Evolutionary conservation across 2,888 invertebrate genomes (phyloP).

Genomic region (Bembecia ichneumoniformis): DNA sequence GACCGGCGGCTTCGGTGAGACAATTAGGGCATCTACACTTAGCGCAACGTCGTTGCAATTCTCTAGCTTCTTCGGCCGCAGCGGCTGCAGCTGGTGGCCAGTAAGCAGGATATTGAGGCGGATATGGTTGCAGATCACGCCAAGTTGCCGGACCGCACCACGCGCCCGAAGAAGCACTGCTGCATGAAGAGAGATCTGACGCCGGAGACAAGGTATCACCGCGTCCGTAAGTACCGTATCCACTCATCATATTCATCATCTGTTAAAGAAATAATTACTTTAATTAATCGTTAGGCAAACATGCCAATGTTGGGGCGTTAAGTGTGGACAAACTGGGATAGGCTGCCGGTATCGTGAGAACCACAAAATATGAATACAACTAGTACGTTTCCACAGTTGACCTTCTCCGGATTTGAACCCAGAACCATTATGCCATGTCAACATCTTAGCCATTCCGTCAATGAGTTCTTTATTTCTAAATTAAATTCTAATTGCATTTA

Average conservation of each 20-base stretch:
- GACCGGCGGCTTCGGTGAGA: constrained; percentile 82
- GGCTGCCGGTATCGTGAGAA: no score
- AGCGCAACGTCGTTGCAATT: constrained; percentile 78
- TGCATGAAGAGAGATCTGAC: constrained; percentile 57
- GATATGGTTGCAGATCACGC: constrained; percentile 58
- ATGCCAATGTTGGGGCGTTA: neutral
- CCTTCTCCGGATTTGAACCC: no score
- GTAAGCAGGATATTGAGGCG: constrained; percentile 62
- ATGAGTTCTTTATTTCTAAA: no score
- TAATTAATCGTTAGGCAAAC: constrained; percentile 12
- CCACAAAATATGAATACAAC: no score
- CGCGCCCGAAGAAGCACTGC: constrained; percentile 53
- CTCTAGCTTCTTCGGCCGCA: constrained; percentile 58
- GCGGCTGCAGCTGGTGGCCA: constrained; percentile 57
- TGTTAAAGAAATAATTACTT: constrained; percentile 14
- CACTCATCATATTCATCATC: constrained; percentile 63
- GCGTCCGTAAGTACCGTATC: constrained; percentile 58
- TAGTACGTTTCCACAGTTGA: no score
- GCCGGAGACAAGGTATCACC: constrained; percentile 67
- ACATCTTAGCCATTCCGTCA: no score
- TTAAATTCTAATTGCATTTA: neutral
- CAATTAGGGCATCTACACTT: constrained; percentile 88
- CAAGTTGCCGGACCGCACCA: constrained; percentile 50
- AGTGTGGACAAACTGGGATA: neutral
- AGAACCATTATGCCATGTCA: no score